phyloP scores from a whole-genome alignment of 2,797 vertebrate genomes.

The Leptoclinus maculatus region DNA sequence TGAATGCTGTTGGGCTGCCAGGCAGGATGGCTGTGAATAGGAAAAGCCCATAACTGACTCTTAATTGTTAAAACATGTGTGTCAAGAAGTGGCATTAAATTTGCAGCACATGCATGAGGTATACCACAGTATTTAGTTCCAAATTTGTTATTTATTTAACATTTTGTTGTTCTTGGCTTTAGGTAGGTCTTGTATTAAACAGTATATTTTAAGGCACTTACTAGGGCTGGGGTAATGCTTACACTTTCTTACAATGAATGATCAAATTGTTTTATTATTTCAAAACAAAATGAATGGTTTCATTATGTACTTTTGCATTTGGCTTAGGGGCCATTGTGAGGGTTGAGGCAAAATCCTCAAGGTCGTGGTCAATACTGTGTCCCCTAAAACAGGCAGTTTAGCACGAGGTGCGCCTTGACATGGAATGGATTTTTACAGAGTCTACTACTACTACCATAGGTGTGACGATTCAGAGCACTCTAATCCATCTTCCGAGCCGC shows the following conservation, averaged over 20 bases:
- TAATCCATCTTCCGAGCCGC: constrained; percentile 46
- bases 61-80: constrained; percentile 18
- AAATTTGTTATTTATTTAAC: not conserved
- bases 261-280: not conserved
- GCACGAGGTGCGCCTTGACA: constrained; percentile 17
- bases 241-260: not conserved
- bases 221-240: not conserved
- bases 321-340: not conserved
- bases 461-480: constrained; percentile 22
- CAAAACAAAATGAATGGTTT: not conserved
- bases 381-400: constrained; percentile 9
- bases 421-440: constrained; percentile 7
- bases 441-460: constrained; percentile 1
- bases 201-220: not conserved
- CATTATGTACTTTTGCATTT: not conserved
- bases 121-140: constrained; percentile 4
- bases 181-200: not conserved
- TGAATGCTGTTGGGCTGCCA: constrained; percentile 38
- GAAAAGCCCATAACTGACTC: constrained; percentile 14
- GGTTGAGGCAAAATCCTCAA: not conserved
- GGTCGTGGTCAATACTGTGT: constrained; percentile 4
- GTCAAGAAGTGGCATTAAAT: constrained; percentile 17
- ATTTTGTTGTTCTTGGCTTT: not conserved
- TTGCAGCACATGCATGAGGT: not conserved
- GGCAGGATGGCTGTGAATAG: constrained; percentile 3